Percentiles rank a stretch among this genome's conserved stretches.
phyloP scores from a whole-genome alignment of 2,888 invertebrate genomes.

The Epinotia brunnichana region DNA sequence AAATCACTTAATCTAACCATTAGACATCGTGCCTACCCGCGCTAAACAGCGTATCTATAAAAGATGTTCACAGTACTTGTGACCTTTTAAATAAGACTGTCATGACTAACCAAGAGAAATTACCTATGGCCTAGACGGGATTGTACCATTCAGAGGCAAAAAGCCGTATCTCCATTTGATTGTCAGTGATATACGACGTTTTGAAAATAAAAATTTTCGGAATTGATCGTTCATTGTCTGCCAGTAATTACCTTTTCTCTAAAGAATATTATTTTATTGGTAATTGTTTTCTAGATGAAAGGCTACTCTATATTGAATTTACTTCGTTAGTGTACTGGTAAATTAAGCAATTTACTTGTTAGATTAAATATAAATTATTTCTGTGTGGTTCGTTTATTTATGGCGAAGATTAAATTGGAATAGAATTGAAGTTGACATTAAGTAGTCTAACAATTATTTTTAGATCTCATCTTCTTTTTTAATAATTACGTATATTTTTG shows the following conservation, averaged over 20 bases:
- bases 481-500: no score
- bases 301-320: background rate
- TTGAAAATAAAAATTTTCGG: background rate
- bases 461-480: no score
- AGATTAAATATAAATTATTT: constrained; percentile 1
- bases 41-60: constrained; percentile 6
- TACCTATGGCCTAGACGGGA: constrained; percentile 18
- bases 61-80: background rate
- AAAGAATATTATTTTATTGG: background rate
- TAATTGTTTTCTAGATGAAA: constrained; percentile 1
- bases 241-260: constrained; percentile 1
- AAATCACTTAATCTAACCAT: constrained; percentile 24
- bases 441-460: no score
- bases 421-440: no score
- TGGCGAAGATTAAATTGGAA: no score
- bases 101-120: constrained; percentile 34
- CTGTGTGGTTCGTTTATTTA: background rate
- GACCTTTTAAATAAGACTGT: background rate
- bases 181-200: background rate
- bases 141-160: constrained; percentile 1
- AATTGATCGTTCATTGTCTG: constrained; percentile 6
- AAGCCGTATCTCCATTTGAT: background rate
- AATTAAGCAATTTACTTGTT: background rate
- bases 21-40: background rate
- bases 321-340: background rate